Base-by-base conservation (phyloP, 2,888 invertebrate species). In the Latrodectus elegans region DNA sequence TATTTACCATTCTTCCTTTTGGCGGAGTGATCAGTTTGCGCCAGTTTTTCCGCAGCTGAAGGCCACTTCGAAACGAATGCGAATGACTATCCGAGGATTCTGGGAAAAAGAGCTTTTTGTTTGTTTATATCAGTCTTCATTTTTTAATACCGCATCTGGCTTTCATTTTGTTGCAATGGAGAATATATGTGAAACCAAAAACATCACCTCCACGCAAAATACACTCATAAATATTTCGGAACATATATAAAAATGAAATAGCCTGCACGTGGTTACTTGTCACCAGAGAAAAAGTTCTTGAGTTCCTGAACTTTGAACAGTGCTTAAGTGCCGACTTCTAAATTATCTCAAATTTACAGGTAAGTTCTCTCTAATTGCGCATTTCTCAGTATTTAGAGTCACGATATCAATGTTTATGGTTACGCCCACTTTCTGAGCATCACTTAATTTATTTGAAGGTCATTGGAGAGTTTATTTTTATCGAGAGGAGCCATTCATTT, bases 401-500 rank as follows among this genome's bases (percentile, higher is more conserved):
- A 11, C 60, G 12, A 60, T 60, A 15, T 11, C 9, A 60, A 10
- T 22, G 12, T 68, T 12, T 68, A 68, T 22, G 70, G 17, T 67
- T 68, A 75, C 82, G 70, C 82, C 82, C 75, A 82, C 82, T 70
- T 60, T 65, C 53, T 75, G 68, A 51, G 70, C 15, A 52, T 52
- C 26, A 52, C 75, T 75, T 73, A 71, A 51, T 11, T 49, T 51
- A 75, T 75, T 67, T 70, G 82, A 82, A 82, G 82, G 82, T 82
- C 75, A 67, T 38, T 70, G 49, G 26, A 22, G 15, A 49, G 22
- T 67, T 53, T 74, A 74, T 74, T 82, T 82, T 70, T 82, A 74
- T 74, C 74, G 38, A 38, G 38, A 38, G 38, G 38, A 38, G 38
- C 38, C 38, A 38, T 38, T 38, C 38, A 38, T 38, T 38, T 38